Base-by-base conservation (phyloP, 2,113 vertebrate genomes). In the Macheiramphus alcinus region DNA sequence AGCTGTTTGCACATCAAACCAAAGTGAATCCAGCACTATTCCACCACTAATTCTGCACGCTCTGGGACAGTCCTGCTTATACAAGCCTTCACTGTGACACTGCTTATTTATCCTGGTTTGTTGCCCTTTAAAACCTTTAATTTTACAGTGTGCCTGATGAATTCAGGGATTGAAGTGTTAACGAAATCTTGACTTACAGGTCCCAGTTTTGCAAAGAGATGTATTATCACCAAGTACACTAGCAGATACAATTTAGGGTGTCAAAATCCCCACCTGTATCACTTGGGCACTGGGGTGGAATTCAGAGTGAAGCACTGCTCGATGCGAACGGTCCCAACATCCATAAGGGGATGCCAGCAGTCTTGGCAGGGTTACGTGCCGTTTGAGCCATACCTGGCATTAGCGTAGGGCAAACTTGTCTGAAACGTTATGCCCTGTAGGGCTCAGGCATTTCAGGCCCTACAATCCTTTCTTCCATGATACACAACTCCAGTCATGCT, bases 31-130 rank as follows among this genome's bases (percentile, higher is more conserved):
- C 14, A 58, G 13, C 26, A 61, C 29, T 50, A 8, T 45, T 66
- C 52, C 36, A 29, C 22, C 2, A 3, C 7, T 55, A 59, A 43
- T 73, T 68, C 48, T 84, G 8, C 1, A 0, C 0, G 0, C 13
- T 76, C 29, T 48, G 21, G 36, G 34, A 72, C 61, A 19, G 4
- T 47, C 6, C 15, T 83, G 15, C 9, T 75, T 11, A 58, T 36
- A 45, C 7, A 50, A 47, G 15, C 29, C 13, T 76, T 68, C 26
- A 38, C 2, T 18, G 13, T 58, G 45, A 81, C 10, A n/a, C 13
- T n/a, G 11, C 10, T 14, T 65, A 6, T 16, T 52, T 68, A 63
- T 40, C 23, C n/a, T 58, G 23, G 6, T 29, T 26, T 58, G 7
- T 14, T 88, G 29, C 11, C 62, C 45, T 80, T 48, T 36, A 63